These are phyloP conservation scores for Phalacrocorax carbo DNA, from an alignment of 2,113 vertebrate genomes.

Conservation along the genomic window DNA sequence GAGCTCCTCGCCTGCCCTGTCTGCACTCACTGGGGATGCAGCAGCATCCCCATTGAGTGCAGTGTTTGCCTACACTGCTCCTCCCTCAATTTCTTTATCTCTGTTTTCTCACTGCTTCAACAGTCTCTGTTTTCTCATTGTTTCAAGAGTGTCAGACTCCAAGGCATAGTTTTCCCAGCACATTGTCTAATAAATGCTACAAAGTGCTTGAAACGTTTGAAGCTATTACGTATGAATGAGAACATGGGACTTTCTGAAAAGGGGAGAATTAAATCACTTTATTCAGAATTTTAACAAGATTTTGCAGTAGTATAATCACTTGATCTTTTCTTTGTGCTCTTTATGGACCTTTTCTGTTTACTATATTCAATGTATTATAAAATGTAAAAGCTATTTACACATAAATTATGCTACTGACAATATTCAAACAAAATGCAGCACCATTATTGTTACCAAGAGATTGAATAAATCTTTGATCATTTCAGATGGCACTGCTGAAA, in stretches of 20 bases:
- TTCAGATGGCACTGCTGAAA: background rate
- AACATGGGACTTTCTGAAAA: background rate
- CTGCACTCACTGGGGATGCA: rapidly evolving
- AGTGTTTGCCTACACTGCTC: background rate
- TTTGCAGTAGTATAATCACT: background rate
- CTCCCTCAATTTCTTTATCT: background rate
- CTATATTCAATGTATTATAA: background rate
- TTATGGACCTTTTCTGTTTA: background rate
- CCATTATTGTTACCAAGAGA: background rate
- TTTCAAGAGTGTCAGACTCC: background rate
- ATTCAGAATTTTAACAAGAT: background rate
- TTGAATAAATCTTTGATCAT: background rate
- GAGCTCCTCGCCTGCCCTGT: background rate
- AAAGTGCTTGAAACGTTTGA: background rate
- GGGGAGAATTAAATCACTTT: background rate
- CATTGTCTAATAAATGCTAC: background rate
- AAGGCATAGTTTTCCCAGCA: background rate
- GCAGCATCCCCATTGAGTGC: background rate
- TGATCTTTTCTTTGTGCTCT: background rate
- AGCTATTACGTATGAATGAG: background rate
- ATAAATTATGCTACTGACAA: background rate
- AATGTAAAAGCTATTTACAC: constrained; percentile 36
- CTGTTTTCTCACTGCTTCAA: background rate
- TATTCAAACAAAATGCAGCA: background rate
- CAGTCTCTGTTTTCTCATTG: background rate